Evolutionary conservation across 2,113 vertebrate genomes (phyloP).

Genomic region (Tetrax tetrax): DNA sequence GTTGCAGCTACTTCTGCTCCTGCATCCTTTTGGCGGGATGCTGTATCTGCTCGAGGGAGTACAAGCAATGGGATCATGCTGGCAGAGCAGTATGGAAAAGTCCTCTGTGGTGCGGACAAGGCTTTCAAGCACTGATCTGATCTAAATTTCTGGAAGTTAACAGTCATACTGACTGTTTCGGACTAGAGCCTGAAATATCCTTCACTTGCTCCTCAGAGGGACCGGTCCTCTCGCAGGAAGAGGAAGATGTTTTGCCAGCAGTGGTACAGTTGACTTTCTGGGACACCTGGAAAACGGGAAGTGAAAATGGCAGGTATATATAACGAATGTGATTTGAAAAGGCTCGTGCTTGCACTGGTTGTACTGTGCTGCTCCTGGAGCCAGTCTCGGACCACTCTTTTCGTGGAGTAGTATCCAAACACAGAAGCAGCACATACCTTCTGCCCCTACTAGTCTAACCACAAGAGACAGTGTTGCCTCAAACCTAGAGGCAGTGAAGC

Average conservation of each 20-base stretch:
- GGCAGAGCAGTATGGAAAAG: background rate
- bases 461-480: background rate
- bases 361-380: background rate
- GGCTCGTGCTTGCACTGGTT: background rate
- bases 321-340: background rate
- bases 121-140: background rate
- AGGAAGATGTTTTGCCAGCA: background rate
- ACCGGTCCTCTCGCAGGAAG: background rate
- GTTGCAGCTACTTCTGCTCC: background rate
- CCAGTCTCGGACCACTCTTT: background rate
- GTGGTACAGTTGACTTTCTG: background rate
- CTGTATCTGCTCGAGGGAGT: background rate
- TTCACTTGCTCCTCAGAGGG: background rate
- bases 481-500: background rate
- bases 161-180: background rate
- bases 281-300: background rate
- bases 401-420: accelerated
- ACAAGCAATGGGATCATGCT: background rate
- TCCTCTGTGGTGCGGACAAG: background rate
- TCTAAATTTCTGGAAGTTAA: background rate
- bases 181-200: background rate
- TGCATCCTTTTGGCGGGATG: background rate
- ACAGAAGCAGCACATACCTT: accelerated
- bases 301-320: background rate
- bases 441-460: background rate